Evolutionary conservation across 2,888 invertebrate genomes (phyloP).

Genomic region (Caenorhabditis angaria): DNA sequence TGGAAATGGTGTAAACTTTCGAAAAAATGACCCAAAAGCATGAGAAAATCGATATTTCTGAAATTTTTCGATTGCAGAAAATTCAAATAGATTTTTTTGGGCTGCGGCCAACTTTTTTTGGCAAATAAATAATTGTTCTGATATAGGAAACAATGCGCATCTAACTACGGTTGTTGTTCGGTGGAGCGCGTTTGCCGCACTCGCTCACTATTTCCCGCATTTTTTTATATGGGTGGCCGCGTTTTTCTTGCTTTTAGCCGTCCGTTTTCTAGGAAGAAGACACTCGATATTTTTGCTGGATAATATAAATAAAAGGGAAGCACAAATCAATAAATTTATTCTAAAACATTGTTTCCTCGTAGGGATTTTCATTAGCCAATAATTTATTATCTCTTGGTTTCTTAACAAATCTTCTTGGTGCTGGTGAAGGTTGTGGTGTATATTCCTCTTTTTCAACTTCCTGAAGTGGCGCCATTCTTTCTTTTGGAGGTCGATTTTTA

Average conservation of each 20-base stretch:
- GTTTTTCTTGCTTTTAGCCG: background rate
- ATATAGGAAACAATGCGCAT: conserved; percentile 25
- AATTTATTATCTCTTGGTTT: background rate
- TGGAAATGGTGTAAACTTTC: background rate
- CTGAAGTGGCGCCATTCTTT: conserved; percentile 27
- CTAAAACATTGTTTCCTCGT: background rate
- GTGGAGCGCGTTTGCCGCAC: conserved; percentile 16
- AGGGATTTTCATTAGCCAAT: background rate
- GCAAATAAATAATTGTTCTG: conserved; percentile 22
- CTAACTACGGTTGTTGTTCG: conserved; percentile 26
- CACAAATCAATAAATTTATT: background rate
- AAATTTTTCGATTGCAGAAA: conserved; percentile 7
- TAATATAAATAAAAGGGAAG: background rate
- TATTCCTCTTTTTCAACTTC: conserved; percentile 37
- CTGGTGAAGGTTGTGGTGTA: conserved; percentile 39
- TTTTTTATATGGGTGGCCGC: conserved; percentile 3
- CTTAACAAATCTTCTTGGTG: conserved; percentile 23
- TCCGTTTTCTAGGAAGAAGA: background rate
- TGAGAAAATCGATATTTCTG: background rate
- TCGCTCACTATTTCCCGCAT: background rate
- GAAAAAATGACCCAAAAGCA: background rate
- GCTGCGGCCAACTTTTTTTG: conserved; percentile 18
- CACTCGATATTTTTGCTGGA: conserved; percentile 2
- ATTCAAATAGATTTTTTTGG: conserved; percentile 10
- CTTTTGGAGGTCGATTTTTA: conserved; percentile 32